A percentile compares a stretch with the other conserved stretches of the same genome.
Conservation (phyloP, 2,888 invertebrate genomes). For the Tortrix viridana region DNA sequence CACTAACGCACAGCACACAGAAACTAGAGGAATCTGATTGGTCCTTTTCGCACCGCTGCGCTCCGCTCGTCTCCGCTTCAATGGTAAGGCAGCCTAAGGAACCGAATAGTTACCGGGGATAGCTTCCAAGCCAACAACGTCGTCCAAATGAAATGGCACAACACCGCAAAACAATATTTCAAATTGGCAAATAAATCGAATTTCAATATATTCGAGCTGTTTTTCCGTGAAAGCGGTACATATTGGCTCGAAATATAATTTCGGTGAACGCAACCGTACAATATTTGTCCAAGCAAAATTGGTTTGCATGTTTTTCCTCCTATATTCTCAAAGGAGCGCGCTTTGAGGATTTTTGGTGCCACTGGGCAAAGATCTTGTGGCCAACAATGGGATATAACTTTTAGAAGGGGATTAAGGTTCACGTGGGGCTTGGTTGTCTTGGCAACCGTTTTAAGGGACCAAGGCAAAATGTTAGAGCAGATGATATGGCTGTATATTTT, state of each 20-base stretch:
- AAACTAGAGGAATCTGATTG: too few species aligned
- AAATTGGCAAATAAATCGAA: conserved; percentile 4
- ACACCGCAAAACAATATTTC: neutral
- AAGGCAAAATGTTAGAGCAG: too few species aligned
- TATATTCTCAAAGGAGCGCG: conserved; percentile 14
- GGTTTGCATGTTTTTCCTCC: conserved; percentile 15
- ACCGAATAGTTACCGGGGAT: too few species aligned
- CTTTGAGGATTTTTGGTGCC: conserved; percentile 13
- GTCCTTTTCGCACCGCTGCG: too few species aligned
- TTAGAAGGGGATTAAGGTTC: neutral
- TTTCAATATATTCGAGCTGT: neutral
- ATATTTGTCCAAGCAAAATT: conserved; percentile 16
- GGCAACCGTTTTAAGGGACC: too few species aligned
- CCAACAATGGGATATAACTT: neutral
- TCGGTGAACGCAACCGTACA: conserved; percentile 7
- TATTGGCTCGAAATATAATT: conserved; percentile 17
- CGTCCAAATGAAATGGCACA: neutral
- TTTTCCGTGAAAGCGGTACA: conserved; percentile 1
- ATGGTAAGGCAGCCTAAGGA: too few species aligned
- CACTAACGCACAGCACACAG: too few species aligned
- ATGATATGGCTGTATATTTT: too few species aligned
- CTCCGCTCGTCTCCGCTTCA: too few species aligned
- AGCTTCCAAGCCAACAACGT: too few species aligned
- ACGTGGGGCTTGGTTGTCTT: too few species aligned
- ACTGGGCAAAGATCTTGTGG: neutral